Conservation (phyloP, 23 tunicate species). For the Corella eumyota region DNA sequence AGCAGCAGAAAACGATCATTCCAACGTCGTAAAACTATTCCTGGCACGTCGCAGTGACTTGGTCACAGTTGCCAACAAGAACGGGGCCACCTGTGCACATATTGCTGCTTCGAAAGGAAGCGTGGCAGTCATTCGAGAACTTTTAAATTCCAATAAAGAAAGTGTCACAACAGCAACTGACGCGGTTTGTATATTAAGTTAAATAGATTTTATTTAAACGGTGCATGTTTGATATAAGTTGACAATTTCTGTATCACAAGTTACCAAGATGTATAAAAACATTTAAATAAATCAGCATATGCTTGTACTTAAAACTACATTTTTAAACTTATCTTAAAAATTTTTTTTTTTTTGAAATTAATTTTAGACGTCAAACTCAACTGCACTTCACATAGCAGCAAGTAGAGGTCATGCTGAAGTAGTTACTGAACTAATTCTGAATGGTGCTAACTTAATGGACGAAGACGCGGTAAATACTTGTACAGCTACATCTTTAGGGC, state of each 20-base stretch:
- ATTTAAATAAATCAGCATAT: no score
- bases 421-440: slow-evolving; percentile 40
- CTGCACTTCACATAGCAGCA: slow-evolving; percentile 76
- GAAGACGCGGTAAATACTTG: slow-evolving; percentile 62
- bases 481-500: neutral
- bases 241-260: no score
- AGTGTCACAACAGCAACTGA: slow-evolving; percentile 57
- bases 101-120: slow-evolving; percentile 92
- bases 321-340: neutral
- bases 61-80: slow-evolving; percentile 72
- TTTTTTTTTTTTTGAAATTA: neutral
- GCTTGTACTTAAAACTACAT: no score
- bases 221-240: no score
- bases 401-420: slow-evolving; percentile 77
- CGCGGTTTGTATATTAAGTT: slow-evolving; percentile 15
- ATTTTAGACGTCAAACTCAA: slow-evolving; percentile 48
- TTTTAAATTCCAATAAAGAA: slow-evolving; percentile 51
- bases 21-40: slow-evolving; percentile 78
- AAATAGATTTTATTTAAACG: neutral
- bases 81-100: slow-evolving; percentile 89
- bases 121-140: slow-evolving; percentile 66
- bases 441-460: slow-evolving; percentile 65
- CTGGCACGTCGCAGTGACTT: slow-evolving; percentile 43
- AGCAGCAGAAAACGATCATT: slow-evolving; percentile 92
- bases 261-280: no score